Conservation (phyloP, 2,113 vertebrate genomes). For the Seriola aureovittata region DNA sequence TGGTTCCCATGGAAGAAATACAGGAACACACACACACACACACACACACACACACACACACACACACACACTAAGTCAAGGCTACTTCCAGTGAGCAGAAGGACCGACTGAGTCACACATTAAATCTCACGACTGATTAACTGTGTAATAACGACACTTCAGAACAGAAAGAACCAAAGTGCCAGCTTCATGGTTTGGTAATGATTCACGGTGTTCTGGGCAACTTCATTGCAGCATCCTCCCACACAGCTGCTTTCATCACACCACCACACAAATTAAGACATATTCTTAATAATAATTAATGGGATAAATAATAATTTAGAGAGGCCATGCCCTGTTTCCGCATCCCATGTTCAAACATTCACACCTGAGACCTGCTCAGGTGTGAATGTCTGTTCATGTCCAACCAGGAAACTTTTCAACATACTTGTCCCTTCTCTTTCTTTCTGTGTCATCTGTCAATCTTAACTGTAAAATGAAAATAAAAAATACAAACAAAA, state of each 20-base stretch:
- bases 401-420: no score
- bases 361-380: neutral
- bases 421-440: no score
- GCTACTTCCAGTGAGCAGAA: conserved; percentile 15
- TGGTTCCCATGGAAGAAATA: neutral
- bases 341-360: neutral
- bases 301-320: neutral
- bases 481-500: no score
- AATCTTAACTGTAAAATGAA: neutral
- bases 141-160: conserved; percentile 32
- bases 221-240: conserved; percentile 2
- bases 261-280: conserved; percentile 1
- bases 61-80: neutral
- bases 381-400: no score
- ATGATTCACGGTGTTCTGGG: neutral
- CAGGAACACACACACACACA: neutral
- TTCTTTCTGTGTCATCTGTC: neutral
- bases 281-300: neutral
- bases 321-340: neutral
- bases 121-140: conserved; percentile 21
- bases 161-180: neutral
- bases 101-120: conserved; percentile 27
- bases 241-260: conserved; percentile 13
- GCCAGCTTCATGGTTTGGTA: neutral
- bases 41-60: conserved; percentile 16